Evolutionary conservation across 2,888 invertebrate genomes (phyloP).

Genomic region (Lypha dubia): DNA sequence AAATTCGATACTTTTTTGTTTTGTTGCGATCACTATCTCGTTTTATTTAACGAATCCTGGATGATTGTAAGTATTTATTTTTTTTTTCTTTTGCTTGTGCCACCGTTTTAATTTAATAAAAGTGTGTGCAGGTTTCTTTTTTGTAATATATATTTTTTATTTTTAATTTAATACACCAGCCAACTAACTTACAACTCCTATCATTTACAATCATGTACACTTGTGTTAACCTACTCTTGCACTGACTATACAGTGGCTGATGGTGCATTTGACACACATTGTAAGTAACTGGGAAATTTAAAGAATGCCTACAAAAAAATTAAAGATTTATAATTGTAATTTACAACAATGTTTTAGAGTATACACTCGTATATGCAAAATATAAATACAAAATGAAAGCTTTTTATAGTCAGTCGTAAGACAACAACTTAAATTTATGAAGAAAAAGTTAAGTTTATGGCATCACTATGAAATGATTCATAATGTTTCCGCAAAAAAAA

Average conservation of each 20-base stretch:
- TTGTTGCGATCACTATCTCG: constrained; percentile 49
- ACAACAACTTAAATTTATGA: constrained; percentile 1
- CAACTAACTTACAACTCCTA: neutral
- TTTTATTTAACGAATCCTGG: constrained; percentile 30
- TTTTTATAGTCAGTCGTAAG: too few relatives aligned
- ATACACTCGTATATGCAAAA: constrained; percentile 3
- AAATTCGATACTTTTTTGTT: constrained; percentile 63
- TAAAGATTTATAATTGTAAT: constrained; percentile 50
- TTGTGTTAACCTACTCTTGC: constrained; percentile 22
- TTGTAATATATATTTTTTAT: constrained; percentile 4
- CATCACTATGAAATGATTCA: constrained; percentile 38
- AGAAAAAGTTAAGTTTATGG: constrained; percentile 1
- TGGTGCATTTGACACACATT: constrained; percentile 38
- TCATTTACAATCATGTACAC: constrained; percentile 4
- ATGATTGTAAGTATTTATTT: neutral
- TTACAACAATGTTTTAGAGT: constrained; percentile 41
- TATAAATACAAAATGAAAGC: constrained; percentile 7
- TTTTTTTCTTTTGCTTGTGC: neutral
- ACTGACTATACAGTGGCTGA: too few relatives aligned
- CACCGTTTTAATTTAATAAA: constrained; percentile 44
- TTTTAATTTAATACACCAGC: constrained; percentile 17
- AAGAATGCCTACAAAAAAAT: neutral
- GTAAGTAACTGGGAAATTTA: constrained; percentile 14
- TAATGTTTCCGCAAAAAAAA: neutral
- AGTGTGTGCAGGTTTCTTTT: constrained; percentile 3